Evolutionary conservation across 2,113 vertebrate species (phyloP).

Genomic region (Grus americana): DNA sequence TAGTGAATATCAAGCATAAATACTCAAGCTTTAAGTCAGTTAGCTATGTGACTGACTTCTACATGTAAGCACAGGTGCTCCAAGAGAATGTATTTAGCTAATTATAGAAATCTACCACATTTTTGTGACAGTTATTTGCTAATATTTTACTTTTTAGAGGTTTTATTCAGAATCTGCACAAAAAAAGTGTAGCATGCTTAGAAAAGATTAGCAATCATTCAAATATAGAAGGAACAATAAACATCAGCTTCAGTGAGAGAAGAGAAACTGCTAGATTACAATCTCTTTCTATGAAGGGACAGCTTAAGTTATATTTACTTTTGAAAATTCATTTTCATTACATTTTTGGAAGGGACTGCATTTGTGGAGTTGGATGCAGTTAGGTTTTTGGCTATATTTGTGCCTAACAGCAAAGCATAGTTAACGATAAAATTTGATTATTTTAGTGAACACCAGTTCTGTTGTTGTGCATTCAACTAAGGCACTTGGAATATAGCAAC

Average conservation of each 20-base stretch:
- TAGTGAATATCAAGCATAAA: neutral
- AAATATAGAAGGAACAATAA: neutral
- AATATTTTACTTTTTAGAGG: neutral
- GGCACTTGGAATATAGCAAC: neutral
- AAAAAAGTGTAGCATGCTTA: neutral
- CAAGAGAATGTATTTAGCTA: neutral
- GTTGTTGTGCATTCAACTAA: neutral
- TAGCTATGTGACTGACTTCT: neutral
- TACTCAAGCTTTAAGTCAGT: neutral
- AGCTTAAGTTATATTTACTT: neutral
- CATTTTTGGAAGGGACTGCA: neutral
- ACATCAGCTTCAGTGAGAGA: neutral
- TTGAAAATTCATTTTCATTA: neutral
- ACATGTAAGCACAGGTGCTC: fast-evolving
- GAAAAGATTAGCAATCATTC: neutral
- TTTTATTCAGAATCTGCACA: neutral
- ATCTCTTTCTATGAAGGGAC: too few relatives aligned
- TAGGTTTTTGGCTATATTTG: neutral
- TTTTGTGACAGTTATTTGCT: neutral
- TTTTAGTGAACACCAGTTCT: neutral
- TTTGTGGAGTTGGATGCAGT: neutral
- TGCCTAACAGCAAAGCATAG: neutral
- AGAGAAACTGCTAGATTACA: neutral
- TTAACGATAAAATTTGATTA: neutral
- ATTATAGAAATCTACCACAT: neutral